A percentile compares a stretch with the other conserved stretches of the same genome.
These are phyloP conservation scores for Anhinga rufa DNA, from an alignment of 2,113 vertebrate genomes.

Conservation along the genomic window DNA sequence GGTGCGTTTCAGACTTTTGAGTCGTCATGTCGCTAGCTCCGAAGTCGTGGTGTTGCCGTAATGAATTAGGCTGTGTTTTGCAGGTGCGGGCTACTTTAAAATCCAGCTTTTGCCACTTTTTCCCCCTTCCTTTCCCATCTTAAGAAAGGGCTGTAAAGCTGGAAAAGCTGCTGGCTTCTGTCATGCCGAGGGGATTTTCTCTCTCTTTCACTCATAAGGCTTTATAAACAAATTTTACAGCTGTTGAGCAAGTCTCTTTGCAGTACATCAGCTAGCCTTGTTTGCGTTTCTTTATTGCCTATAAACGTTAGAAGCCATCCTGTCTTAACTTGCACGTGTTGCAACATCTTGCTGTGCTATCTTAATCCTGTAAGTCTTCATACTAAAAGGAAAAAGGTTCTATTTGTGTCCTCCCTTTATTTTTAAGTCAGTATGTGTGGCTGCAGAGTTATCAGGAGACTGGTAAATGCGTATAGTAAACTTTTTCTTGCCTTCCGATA, in stretches of 20 bases:
- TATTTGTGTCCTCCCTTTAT: background rate
- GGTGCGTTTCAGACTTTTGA: background rate
- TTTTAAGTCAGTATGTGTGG: background rate
- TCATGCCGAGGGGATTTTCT: background rate
- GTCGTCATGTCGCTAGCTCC: accelerated
- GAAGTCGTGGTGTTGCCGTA: background rate
- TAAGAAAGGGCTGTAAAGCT: background rate
- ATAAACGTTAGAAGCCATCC: background rate
- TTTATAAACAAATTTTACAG: background rate
- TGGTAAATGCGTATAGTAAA: background rate
- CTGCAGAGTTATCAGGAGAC: background rate
- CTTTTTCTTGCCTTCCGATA: background rate
- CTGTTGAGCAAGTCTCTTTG: background rate
- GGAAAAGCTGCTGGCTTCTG: background rate
- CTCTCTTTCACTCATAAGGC: background rate
- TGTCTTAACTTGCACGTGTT: background rate
- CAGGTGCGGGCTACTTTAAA: background rate
- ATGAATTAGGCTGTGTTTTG: background rate
- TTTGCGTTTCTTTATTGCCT: background rate
- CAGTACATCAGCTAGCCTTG: background rate
- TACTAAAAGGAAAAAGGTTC: background rate
- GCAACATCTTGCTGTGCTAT: background rate
- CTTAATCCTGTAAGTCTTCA: background rate
- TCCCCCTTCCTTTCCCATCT: background rate
- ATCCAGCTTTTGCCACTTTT: background rate